Base-by-base conservation (phyloP, 2,888 invertebrate species). In the Melitaea athalia region DNA sequence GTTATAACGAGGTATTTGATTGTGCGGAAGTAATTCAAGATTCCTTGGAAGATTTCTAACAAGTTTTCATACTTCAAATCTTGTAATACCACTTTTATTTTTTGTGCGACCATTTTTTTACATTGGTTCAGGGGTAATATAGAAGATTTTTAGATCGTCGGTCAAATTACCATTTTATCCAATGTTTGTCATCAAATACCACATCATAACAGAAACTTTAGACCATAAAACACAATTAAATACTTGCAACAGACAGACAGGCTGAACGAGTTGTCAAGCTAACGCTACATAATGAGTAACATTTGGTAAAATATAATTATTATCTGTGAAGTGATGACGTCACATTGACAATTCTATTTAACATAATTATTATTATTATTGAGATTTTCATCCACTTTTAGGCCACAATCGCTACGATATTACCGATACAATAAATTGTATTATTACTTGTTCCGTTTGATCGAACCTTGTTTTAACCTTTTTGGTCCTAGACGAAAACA, bases 321-420 rank as follows among this genome's bases (percentile, higher is more conserved):
- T 15, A 4, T 3, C 3, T 5, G 4, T 11, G n/a, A 10, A 7
- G 15, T 7, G 10, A 42, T 31, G 10, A 14, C 42, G n/a, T n/a
- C 33, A 38, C 15, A 57, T 38, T 17, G 57, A 57, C 57, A 42
- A 57, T 57, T 57, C 57, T 57, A 57, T 57, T 42, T 42, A 57
- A 57, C 57, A 57, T 8, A 24, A 52, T 24, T 11, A 33, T 31
- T 31, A n/a, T 33, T 14, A 14, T 14, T 14, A 11, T 14, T 33
- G 24, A 12, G 17, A 55, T 33, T 33, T 6, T 52, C 11, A 11
- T 17, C 11, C 8, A 14, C 11, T 12, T 33, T 57, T 57, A 57
- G 57, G 57, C 57, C 57, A 55, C 55, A 42, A 42, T 42, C 57
- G 57, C 57, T 15, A 10, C 42, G n/a, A 15, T 57, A 38, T 8